Conservation (phyloP, 2,888 invertebrate genomes). For the Diadegma fenestrale region DNA sequence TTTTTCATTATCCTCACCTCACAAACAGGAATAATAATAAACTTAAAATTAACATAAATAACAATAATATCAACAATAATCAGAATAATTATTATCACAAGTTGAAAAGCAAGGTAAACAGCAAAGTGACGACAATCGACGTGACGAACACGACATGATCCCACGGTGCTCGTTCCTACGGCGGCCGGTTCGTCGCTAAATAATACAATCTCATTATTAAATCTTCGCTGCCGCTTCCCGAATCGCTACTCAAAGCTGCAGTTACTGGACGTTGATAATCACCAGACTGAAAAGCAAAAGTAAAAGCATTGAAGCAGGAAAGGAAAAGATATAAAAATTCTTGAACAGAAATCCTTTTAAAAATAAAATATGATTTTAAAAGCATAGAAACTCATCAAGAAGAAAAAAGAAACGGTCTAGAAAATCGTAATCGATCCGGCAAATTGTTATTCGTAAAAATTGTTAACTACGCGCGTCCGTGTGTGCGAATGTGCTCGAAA, state of each 20-base stretch:
- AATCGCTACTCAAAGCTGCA: constrained; percentile 43
- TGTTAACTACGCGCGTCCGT: constrained; percentile 33
- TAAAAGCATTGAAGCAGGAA: not conserved
- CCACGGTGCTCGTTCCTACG: constrained; percentile 67
- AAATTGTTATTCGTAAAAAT: constrained; percentile 33
- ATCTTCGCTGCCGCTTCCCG: constrained; percentile 58
- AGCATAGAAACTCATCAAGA: not conserved
- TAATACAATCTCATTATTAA: constrained; percentile 57
- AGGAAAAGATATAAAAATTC: not conserved
- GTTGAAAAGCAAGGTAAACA: constrained; percentile 13
- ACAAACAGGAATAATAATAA: constrained; percentile 15
- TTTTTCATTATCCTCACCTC: constrained; percentile 19
- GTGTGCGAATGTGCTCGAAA: constrained; percentile 35
- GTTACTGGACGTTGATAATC: constrained; percentile 12
- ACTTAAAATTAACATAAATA: not conserved
- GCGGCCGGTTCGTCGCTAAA: constrained; percentile 62
- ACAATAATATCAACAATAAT: constrained; percentile 9
- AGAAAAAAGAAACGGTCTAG: not conserved
- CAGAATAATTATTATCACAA: constrained; percentile 17
- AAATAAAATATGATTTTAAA: not conserved
- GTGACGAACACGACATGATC: constrained; percentile 62
- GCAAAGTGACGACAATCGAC: constrained; percentile 66
- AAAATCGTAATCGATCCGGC: not conserved
- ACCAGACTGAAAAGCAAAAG: constrained; percentile 44
- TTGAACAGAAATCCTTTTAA: not conserved